These are phyloP conservation scores for Malurus alboscapulatus DNA, from an alignment of 2,113 vertebrate species.

Conservation along the genomic window DNA sequence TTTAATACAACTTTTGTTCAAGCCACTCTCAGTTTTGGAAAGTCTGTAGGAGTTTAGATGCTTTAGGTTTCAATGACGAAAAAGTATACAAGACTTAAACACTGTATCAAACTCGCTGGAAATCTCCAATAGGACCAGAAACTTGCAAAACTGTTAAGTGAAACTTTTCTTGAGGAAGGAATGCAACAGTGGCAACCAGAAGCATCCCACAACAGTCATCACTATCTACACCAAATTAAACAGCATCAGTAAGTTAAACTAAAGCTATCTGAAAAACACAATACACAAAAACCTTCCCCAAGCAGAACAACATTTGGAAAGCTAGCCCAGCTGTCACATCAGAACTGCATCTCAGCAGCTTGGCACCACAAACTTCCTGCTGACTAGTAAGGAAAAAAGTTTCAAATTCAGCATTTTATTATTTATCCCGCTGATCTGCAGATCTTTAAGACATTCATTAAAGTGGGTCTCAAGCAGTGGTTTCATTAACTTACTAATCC, in stretches of 20 bases:
- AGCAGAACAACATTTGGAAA: not conserved
- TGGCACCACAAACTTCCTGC: constrained; percentile 15
- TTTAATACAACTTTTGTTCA: not conserved
- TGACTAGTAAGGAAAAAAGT: not conserved
- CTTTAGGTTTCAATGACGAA: not conserved
- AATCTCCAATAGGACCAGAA: not conserved
- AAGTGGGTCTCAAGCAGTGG: not conserved
- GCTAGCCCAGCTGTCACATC: not conserved
- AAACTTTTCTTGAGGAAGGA: not conserved
- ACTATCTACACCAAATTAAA: not conserved
- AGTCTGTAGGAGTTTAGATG: not conserved
- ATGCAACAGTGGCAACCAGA: not conserved
- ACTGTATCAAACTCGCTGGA: not conserved
- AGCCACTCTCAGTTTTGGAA: not conserved
- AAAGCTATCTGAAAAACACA: not conserved
- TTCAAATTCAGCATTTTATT: constrained; percentile 19
- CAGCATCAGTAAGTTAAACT: not conserved
- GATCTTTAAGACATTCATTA: constrained; percentile 7
- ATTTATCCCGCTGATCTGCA: constrained; percentile 5
- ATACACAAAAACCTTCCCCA: not conserved
- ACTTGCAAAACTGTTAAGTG: not conserved
- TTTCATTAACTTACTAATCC: constrained; percentile 26
- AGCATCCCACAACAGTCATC: not conserved
- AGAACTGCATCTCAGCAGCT: constrained; percentile 12
- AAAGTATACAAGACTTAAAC: not conserved